These are phyloP conservation scores for Mirza zaza DNA, from an alignment of 2,113 vertebrate species.

Conservation along the genomic window DNA sequence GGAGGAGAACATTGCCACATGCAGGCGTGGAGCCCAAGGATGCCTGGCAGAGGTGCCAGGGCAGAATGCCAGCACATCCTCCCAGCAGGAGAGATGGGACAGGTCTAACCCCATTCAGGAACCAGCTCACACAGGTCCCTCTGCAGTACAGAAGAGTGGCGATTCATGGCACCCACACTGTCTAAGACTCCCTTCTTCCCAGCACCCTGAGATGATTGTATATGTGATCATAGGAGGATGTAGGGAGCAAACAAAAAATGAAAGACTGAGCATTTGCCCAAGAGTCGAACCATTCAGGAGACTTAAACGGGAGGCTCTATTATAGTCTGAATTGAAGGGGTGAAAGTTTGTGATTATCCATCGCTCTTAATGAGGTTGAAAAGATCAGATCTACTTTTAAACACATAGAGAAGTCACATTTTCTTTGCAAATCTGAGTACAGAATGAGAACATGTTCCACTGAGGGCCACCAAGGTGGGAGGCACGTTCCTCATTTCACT, in stretches of 20 bases:
- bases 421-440: rapidly evolving
- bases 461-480: rapidly evolving
- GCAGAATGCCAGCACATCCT: rapidly evolving
- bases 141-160: rapidly evolving
- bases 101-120: not conserved
- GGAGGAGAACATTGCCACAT: rapidly evolving
- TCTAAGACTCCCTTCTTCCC: not conserved
- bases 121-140: not conserved
- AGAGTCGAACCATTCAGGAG: not conserved
- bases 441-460: not conserved
- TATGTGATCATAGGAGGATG: no score
- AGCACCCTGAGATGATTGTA: not conserved
- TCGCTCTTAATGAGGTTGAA: rapidly evolving
- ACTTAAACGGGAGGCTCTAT: not conserved
- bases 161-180: rapidly evolving
- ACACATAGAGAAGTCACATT: rapidly evolving
- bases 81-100: rapidly evolving
- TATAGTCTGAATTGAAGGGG: no score
- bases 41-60: rapidly evolving
- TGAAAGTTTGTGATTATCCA: not conserved
- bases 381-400: not conserved
- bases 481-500: rapidly evolving
- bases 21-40: not conserved
- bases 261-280: rapidly evolving
- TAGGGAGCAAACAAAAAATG: rapidly evolving